A percentile compares a stretch with the other conserved stretches of the same genome.
phyloP scores from a whole-genome alignment of 2,888 invertebrate species.

The Plagodis pulveraria region DNA sequence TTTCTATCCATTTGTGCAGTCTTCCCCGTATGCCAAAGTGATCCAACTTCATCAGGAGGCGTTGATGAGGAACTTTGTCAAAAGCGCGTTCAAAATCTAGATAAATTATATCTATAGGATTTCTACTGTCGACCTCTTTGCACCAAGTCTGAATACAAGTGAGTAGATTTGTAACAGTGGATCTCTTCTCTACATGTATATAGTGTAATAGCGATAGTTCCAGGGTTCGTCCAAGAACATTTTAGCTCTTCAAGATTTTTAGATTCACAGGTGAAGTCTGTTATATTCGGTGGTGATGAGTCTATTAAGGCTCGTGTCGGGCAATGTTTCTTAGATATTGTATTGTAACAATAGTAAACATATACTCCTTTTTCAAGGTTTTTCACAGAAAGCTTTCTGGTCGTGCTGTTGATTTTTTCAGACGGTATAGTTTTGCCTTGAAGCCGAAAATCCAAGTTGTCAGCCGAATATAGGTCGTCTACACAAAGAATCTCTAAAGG shows the following conservation, averaged over 20 bases:
- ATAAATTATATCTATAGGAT: no score
- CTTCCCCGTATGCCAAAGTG: no score
- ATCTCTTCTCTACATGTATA: no score
- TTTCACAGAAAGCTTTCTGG: conserved; percentile 83
- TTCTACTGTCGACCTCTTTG: no score
- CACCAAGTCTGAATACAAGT: no score
- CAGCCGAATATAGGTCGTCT: conserved; percentile 71
- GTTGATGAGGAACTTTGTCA: no score
- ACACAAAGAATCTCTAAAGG: conserved; percentile 86
- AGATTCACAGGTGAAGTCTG: conserved; percentile 89
- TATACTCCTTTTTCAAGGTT: conserved; percentile 79
- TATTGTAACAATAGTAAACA: conserved; percentile 82
- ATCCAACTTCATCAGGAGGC: no score
- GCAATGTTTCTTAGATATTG: conserved; percentile 54
- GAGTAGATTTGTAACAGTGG: no score
- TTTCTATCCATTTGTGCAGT: no score
- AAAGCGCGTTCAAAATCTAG: no score
- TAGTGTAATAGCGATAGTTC: conserved; percentile 52
- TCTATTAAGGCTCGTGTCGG: conserved; percentile 68
- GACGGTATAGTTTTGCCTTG: conserved; percentile 51
- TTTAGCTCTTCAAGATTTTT: conserved; percentile 89
- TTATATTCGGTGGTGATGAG: conserved; percentile 85
- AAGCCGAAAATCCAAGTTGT: conserved; percentile 71
- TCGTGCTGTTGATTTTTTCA: conserved; percentile 86
- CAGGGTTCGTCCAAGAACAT: conserved; percentile 89